Evolutionary conservation across 2,888 invertebrate species (phyloP), one percentile per base, ranked within the genome.

Genomic region (Hirtodrosophila trivittata): DNA sequence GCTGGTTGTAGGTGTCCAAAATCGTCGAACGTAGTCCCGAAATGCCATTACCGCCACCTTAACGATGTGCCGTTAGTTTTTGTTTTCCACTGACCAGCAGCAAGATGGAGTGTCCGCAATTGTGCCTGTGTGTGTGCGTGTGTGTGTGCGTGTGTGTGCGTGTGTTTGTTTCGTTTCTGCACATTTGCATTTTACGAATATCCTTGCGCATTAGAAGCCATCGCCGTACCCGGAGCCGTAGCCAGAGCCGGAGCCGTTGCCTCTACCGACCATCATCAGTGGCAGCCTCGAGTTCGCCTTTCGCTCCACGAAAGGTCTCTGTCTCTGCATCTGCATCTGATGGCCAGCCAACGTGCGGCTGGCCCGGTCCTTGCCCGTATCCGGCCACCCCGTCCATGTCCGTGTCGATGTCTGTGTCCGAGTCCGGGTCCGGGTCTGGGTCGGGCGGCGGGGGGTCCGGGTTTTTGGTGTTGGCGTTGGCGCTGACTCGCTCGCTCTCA

Each of bases 181-280:
- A 77, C 84, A 86, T 86, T 86, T 87, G 84, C 86, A 86, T 86
- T 86, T 86, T 84, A 77, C 87, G 86, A 84, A 86, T 87, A 86
- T 87, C 84, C 87, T 86, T 86, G 86, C 82, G 86, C 86, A 87
- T 86, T 86, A 86, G 86, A 84, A 75, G 70, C 72, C 81, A 38
- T 54, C 28, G 56, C 59, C 28, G n/a, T 35, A 13, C 3, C 35
- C 35, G 35, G 2, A 5, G 35, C 35, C 38, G 13, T 12, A 5
- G 33, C 52, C 18, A 41, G 10, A 32, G 21, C 28, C 28, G 28
- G 1, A 12, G 16, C 10, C 13, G 7, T 16, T 33, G 30, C 35
- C 26, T 3, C 4, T 35, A n/a, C 38, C 38, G n/a, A 38, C 16
- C 18, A 38, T 18, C 38, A 38, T 16, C 38, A 38, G 28, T 9